phyloP scores from a whole-genome alignment of 2,113 vertebrate genomes.

The Psettodes erumei region DNA sequence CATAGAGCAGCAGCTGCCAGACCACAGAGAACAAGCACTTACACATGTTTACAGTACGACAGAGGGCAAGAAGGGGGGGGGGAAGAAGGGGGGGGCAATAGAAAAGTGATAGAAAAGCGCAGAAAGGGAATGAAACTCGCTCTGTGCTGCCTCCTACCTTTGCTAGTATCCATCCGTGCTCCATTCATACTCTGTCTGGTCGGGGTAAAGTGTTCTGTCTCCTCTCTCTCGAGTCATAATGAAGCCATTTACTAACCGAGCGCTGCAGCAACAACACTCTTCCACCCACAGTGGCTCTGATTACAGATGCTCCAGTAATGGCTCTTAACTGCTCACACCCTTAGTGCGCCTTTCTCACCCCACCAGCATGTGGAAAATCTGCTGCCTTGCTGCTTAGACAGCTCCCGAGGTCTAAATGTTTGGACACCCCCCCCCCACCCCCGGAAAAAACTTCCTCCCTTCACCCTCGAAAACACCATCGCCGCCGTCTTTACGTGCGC shows the following conservation, averaged over 20 bases:
- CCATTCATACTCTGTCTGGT: conserved; percentile 50
- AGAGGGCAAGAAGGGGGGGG: conserved; percentile 26
- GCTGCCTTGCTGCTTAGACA: conserved; percentile 29
- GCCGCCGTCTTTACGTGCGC: conserved; percentile 32
- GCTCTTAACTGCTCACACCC: conserved; percentile 53
- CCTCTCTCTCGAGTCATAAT: conserved; percentile 54
- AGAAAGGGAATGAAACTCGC: neutral
- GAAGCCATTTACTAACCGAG: conserved; percentile 64
- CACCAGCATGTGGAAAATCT: conserved; percentile 60
- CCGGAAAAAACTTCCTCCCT: too few relatives aligned
- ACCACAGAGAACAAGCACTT: conserved; percentile 65
- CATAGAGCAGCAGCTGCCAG: conserved; percentile 44
- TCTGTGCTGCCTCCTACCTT: conserved; percentile 66
- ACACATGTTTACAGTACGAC: conserved; percentile 59
- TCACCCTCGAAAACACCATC: conserved; percentile 6
- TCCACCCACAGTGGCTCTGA: conserved; percentile 68
- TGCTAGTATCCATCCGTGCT: conserved; percentile 55
- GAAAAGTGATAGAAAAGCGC: conserved; percentile 21
- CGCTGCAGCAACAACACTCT: conserved; percentile 41
- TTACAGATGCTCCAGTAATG: conserved; percentile 65
- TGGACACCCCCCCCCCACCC: conserved; percentile 16
- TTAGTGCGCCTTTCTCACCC: conserved; percentile 52
- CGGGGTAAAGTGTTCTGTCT: conserved; percentile 23
- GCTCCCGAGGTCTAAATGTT: conserved; percentile 32
- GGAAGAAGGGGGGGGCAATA: conserved; percentile 3